Evolutionary conservation across 2,113 vertebrate genomes (phyloP), one percentile per base, ranked within the genome.

Genomic region (Archilochus colubris): DNA sequence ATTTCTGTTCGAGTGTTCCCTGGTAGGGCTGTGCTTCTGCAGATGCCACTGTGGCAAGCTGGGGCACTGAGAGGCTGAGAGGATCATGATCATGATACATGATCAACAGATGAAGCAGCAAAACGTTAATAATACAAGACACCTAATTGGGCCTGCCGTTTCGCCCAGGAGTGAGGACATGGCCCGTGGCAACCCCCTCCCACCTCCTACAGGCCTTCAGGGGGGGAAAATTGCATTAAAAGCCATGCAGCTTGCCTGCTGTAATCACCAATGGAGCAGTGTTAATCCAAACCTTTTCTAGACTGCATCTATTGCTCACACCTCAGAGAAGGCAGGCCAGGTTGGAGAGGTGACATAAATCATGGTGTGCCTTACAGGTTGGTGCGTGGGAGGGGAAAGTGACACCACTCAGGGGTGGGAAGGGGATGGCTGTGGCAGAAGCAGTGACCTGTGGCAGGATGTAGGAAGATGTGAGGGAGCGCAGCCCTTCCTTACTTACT

Each of bases 111-210:
- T 89, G 70, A 93, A 73, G 89, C 81, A 91, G 77, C 68, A 74
- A 43, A 58, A 82, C 3, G 44, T 97, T 89, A 96, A 93, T 96
- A 94, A 91, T 94, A 91, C 50, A 95, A 70, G 91, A 85, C n/a
- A 82, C 54, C 82, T 93, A 92, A 89, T 53, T 91, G 88, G 75
- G 40, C 9, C 24, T 94, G 61, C 55, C 85, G 86, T 97, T 97
- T 96, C 12, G 22, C 70, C 54, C 67, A 95, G 93, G 90, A 95
- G 36, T 8, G n/a, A 73, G 73, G 83, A 70, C 54, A 25, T 84
- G 51, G 61, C 78, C 77, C 9, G 0, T 82, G 82, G 81, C 84
- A 80, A 50, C 91, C 76, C 75, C 31, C 79, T 95, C 88, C 89
- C 68, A 69, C 78, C 48, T 95, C 50, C 64, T 78, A 25, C 40